A percentile compares a stretch with the other conserved stretches of the same genome.
Evolutionary conservation across 2,113 vertebrate species (phyloP).

Genomic region (Chaenogobius annularis): DNA sequence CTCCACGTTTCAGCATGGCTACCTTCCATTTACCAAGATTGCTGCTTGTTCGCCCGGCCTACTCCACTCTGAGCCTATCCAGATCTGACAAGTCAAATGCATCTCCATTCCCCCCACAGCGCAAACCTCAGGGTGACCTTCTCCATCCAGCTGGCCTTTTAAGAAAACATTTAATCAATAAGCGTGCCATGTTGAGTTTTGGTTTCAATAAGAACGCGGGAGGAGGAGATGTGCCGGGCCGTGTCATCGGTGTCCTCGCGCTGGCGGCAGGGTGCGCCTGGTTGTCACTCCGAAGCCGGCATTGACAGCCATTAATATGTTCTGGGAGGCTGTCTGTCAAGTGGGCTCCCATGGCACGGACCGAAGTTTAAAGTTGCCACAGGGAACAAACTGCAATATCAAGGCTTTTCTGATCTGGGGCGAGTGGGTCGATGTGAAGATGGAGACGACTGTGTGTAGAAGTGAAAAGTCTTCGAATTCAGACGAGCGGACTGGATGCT

Average conservation of each 20-base stretch:
- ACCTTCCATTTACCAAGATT: conserved; percentile 47
- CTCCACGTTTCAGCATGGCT: conserved; percentile 47
- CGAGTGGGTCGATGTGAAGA: neutral
- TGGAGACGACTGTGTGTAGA: neutral
- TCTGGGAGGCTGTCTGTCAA: conserved; percentile 3
- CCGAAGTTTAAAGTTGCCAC: neutral
- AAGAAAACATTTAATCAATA: conserved; percentile 67
- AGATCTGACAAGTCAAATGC: conserved; percentile 56
- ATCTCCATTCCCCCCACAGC: conserved; percentile 45
- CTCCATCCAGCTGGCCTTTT: conserved; percentile 51
- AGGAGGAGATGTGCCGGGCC: conserved; percentile 23
- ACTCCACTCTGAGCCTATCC: conserved; percentile 35
- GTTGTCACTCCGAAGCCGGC: neutral
- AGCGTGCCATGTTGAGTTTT: conserved; percentile 42
- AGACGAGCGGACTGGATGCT: too few relatives aligned
- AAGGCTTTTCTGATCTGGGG: conserved; percentile 1
- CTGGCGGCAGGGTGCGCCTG: conserved; percentile 3
- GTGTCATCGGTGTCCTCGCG: conserved; percentile 1
- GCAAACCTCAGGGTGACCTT: conserved; percentile 60
- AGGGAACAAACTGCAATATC: neutral
- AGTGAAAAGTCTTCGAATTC: neutral
- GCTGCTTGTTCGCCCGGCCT: conserved; percentile 8
- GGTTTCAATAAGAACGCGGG: conserved; percentile 30
- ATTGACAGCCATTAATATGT: neutral
- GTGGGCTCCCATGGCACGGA: neutral